Evolutionary conservation across 2,113 vertebrate species (phyloP), one percentile per base, ranked within the genome.

Genomic region (Microtus oregoni): DNA sequence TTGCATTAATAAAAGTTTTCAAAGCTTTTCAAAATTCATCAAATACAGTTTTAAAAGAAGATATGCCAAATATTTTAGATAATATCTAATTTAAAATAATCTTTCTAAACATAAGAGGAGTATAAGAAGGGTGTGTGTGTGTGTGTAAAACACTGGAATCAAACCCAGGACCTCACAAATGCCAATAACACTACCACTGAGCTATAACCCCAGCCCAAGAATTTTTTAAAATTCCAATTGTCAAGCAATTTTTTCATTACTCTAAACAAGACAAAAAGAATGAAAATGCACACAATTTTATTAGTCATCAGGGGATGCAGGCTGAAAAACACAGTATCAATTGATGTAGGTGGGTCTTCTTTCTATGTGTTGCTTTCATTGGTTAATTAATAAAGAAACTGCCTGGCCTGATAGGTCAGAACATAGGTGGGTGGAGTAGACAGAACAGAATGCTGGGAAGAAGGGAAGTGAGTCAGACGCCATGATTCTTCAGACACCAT

Each of bases 11-110:
- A 83, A 3, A 77, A 52, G 22, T 96, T 61, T 95, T 85, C 86
- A 95, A 95, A 88, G 75, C 86, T 76, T n/a, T 91, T 63, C 58
- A 94, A 55, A 93, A 94, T 73, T 86, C 85, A 86, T 78, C 67
- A 73, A 89, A 61, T 83, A 63, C 3, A 83, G n/a, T 22, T 38
- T 22, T 41, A 83, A 22, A 76, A 73, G 35, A 76, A 73, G 19
- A 81, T 24, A 26, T 26, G 58, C 9, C 86, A 85, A 86, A 88
- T 65, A 26, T 79, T 92, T 94, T 75, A 83, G n/a, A 83, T 52
- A 95, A 52, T n/a, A 93, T 24, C 32, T 73, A 87, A 95, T 90
- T 67, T 90, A 89, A 14, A 90, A 78, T 17, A 30, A 26, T 58
- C 41, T 89, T 88, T 92, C 68, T 86, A 67, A 94, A 92, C 26